Percentiles rank a stretch among this genome's conserved stretches.
Conservation (phyloP, 2,113 vertebrate species). For the Nematolebias whitei region DNA sequence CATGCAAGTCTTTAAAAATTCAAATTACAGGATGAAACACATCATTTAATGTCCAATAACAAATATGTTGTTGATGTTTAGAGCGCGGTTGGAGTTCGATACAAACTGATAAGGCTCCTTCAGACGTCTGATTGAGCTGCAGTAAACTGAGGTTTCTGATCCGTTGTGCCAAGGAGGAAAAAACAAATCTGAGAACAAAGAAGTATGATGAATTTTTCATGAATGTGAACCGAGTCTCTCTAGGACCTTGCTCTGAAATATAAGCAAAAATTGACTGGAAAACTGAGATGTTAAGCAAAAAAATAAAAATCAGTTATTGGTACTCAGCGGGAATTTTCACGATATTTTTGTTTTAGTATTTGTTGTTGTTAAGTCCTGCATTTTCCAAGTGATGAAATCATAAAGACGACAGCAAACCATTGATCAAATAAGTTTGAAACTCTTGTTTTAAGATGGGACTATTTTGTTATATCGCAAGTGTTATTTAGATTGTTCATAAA, state of each 20-base stretch:
- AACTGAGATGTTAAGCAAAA: slow-evolving; percentile 40
- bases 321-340: slow-evolving; percentile 29
- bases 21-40: not conserved
- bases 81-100: not conserved
- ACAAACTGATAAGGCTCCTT: slow-evolving; percentile 24
- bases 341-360: not conserved
- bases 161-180: slow-evolving; percentile 35
- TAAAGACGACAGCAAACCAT: not conserved
- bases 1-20: not conserved
- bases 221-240: slow-evolving; percentile 48
- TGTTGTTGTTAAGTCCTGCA: not conserved
- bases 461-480: too few species aligned
- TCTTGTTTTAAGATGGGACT: too few species aligned
- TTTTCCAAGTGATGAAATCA: not conserved
- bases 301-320: slow-evolving; percentile 33
- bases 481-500: too few species aligned
- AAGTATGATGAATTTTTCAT: slow-evolving; percentile 77
- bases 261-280: slow-evolving; percentile 64
- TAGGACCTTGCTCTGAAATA: slow-evolving; percentile 61
- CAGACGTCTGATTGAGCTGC: slow-evolving; percentile 30
- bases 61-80: not conserved
- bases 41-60: slow-evolving; percentile 1
- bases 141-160: slow-evolving; percentile 31
- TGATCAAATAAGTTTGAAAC: not conserved
- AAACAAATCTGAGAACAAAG: slow-evolving; percentile 68